A percentile compares a stretch with the other conserved stretches of the same genome.
Conservation (phyloP, 2,113 vertebrate species). For the Sinocyclocheilus grahami region DNA sequence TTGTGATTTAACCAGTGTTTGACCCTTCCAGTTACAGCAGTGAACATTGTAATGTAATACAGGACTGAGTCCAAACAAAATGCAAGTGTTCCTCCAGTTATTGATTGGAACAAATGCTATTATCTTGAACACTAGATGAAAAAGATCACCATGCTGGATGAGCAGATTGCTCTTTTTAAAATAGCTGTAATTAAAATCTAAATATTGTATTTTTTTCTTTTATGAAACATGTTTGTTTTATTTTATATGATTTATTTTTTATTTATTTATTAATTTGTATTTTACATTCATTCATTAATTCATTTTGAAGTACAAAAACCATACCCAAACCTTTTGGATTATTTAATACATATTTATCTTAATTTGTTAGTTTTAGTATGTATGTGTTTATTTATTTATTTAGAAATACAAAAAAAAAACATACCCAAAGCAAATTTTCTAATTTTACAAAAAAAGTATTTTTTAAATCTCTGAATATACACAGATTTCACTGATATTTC, state of each 20-base stretch:
- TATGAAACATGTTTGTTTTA: too few species aligned
- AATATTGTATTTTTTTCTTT: background rate
- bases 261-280: too few species aligned
- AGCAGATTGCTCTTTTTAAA: background rate
- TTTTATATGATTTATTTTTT: too few species aligned
- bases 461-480: too few species aligned
- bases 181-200: background rate
- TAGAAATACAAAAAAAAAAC: too few species aligned
- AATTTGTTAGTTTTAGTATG: background rate
- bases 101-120: background rate
- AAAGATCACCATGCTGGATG: background rate
- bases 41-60: constrained; percentile 31
- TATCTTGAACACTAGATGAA: background rate
- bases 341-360: too few species aligned
- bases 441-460: too few species aligned
- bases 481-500: background rate
- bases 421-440: background rate
- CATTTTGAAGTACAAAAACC: background rate
- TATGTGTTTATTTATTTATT: background rate
- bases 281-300: too few species aligned
- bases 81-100: background rate
- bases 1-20: constrained; percentile 21
- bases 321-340: background rate
- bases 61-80: constrained; percentile 11
- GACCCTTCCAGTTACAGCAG: constrained; percentile 21